These are phyloP conservation scores for Cyanocitta stelleri DNA, from an alignment of 2,113 vertebrate genomes.

Conservation along the genomic window DNA sequence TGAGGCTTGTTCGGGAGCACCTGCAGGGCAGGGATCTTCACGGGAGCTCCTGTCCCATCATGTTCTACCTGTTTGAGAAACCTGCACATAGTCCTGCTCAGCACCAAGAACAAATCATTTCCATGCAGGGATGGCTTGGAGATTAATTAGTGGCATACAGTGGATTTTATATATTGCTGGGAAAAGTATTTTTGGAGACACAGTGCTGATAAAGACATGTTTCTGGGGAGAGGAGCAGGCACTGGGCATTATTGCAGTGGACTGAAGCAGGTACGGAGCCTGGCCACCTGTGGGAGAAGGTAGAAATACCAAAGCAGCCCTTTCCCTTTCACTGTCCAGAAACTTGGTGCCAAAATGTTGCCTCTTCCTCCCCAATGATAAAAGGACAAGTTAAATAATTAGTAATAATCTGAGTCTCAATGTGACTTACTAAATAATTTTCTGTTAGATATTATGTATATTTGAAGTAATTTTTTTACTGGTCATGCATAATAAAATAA, in stretches of 20 bases:
- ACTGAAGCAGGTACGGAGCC: background rate
- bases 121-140: background rate
- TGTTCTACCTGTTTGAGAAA: background rate
- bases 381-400: constrained; percentile 20
- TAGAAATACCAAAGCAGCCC: background rate
- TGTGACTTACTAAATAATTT: constrained; percentile 19
- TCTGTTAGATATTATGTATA: constrained; percentile 44
- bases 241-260: background rate
- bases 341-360: background rate
- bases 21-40: background rate
- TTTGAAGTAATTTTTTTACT: constrained; percentile 14
- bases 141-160: background rate
- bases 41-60: background rate
- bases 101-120: background rate
- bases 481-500: constrained; percentile 44
- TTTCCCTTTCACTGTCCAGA: background rate
- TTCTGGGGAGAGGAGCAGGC: background rate
- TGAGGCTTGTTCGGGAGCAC: background rate
- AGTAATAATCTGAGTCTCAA: background rate
- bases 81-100: background rate
- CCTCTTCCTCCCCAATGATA: background rate
- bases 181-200: background rate
- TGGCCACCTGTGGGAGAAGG: background rate
- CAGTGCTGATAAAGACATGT: background rate
- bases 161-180: background rate